These are phyloP conservation scores for Acropternis orthonyx DNA, from an alignment of 2,797 vertebrate species.

Conservation along the genomic window DNA sequence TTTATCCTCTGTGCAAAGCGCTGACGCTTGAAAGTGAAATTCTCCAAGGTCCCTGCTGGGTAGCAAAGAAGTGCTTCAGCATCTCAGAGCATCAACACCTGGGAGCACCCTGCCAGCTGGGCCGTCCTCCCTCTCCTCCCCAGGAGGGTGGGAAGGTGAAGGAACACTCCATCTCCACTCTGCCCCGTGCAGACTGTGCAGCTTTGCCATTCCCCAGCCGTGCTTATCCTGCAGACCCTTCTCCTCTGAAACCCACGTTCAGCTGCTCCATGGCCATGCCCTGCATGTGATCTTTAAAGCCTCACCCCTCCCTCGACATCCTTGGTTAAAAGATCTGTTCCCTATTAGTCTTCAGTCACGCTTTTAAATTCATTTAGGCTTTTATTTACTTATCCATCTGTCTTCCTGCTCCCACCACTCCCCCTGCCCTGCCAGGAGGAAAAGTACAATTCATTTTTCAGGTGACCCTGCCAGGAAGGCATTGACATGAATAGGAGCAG, in stretches of 20 bases:
- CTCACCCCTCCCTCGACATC: neutral
- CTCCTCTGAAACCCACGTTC: neutral
- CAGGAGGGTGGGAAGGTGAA: neutral
- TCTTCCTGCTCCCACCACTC: constrained; percentile 2
- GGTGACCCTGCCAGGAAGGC: constrained; percentile 55
- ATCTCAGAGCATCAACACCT: neutral
- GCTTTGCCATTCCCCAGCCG: neutral
- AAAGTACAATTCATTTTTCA: constrained; percentile 67
- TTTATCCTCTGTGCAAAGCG: neutral
- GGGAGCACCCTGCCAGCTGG: neutral
- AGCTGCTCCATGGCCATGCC: neutral
- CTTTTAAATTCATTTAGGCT: constrained; percentile 33
- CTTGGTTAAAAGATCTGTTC: neutral
- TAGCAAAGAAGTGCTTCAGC: neutral
- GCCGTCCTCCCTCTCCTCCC: neutral
- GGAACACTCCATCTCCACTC: neutral
- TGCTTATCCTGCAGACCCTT: neutral
- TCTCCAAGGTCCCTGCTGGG: neutral
- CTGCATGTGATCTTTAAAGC: neutral
- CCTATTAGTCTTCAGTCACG: constrained; percentile 33
- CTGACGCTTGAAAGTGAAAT: fast-evolving
- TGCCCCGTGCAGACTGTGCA: neutral
- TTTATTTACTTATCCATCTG: constrained; percentile 63
- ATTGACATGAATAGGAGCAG: neutral
- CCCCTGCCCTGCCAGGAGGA: constrained; percentile 28